A percentile compares a stretch with the other conserved stretches of the same genome.
Evolutionary conservation across 1,140 invertebrate species (phyloP).

Genomic region (Bombus impatiens): DNA sequence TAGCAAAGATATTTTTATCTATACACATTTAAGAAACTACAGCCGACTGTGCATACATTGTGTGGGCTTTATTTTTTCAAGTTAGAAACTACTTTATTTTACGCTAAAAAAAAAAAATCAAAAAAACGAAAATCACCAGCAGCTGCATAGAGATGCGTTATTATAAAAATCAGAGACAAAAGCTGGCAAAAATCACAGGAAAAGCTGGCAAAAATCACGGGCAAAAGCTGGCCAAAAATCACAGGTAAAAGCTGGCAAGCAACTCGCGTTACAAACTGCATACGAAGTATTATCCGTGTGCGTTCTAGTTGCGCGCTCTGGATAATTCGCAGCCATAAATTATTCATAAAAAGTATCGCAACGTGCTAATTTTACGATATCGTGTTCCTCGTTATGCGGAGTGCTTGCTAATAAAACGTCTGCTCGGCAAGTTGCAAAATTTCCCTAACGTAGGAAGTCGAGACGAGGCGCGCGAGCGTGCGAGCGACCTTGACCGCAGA

Average conservation of each 20-base stretch:
- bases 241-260: not conserved
- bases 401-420: not conserved
- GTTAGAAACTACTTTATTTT: too few species aligned
- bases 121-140: not conserved
- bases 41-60: too few species aligned
- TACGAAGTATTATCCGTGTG: not conserved
- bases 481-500: conserved; percentile 20
- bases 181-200: too few species aligned
- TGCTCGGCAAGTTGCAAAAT: not conserved
- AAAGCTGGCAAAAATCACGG: not conserved
- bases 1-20: not conserved
- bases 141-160: too few species aligned
- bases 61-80: too few species aligned
- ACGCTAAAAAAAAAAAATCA: not conserved
- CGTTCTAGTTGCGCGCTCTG: not conserved
- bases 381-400: not conserved
- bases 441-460: not conserved
- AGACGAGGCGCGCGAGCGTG: not conserved
- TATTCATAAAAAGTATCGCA: conserved; percentile 25
- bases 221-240: not conserved
- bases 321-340: conserved; percentile 1
- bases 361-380: conserved; percentile 3
- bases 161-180: too few species aligned
- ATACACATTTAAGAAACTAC: not conserved
- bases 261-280: not conserved